Percentiles rank a stretch among this genome's conserved stretches.
Conservation (phyloP, 2,888 invertebrate genomes). For the Galeruca laticollis region DNA sequence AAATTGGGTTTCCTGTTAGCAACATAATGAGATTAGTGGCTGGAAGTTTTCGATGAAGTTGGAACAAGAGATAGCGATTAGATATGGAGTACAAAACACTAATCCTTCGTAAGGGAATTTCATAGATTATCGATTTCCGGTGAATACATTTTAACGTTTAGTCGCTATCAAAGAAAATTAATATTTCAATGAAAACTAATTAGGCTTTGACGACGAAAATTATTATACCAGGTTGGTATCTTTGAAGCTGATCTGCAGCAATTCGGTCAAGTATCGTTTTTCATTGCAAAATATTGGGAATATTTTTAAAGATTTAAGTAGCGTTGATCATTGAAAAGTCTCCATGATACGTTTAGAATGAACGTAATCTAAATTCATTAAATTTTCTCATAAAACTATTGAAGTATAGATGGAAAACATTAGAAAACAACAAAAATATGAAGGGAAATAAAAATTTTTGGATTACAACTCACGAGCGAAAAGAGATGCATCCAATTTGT, state of each 20-base stretch:
- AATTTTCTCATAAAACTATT: too few relatives aligned
- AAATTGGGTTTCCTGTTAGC: slow-evolving; percentile 46
- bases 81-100: slow-evolving; percentile 15
- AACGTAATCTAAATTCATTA: too few relatives aligned
- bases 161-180: background rate
- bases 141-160: background rate
- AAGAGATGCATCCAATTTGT: background rate
- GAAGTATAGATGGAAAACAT: too few relatives aligned
- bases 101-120: slow-evolving; percentile 22
- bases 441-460: background rate
- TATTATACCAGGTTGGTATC: too few relatives aligned
- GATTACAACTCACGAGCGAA: background rate
- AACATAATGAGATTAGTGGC: slow-evolving; percentile 42
- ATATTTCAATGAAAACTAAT: background rate
- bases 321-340: too few relatives aligned
- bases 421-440: background rate
- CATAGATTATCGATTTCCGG: slow-evolving; percentile 24
- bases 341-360: too few relatives aligned
- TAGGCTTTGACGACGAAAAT: background rate
- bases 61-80: slow-evolving; percentile 32
- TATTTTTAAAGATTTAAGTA: too few relatives aligned
- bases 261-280: too few relatives aligned
- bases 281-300: too few relatives aligned
- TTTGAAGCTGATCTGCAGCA: too few relatives aligned
- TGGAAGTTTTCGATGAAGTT: slow-evolving; percentile 38